Conservation (phyloP, 2,888 invertebrate species). For the Tholera decimalis region DNA sequence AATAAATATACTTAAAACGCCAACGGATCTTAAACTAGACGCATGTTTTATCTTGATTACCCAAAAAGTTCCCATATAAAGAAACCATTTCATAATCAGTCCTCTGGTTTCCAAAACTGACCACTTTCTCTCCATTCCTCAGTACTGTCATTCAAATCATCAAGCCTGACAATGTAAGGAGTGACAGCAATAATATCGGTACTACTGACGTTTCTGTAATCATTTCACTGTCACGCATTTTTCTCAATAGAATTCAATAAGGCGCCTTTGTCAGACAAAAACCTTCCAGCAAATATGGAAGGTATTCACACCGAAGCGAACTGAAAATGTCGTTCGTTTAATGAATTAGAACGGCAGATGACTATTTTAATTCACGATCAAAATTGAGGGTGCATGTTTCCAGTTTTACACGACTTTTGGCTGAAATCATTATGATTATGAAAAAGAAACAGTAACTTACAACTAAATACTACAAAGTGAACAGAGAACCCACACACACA, state of each 20-base stretch:
- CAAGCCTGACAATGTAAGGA: constrained; percentile 46
- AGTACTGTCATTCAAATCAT: constrained; percentile 47
- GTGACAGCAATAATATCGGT: constrained; percentile 60
- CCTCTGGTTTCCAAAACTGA: constrained; percentile 26
- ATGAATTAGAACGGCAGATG: too few species aligned
- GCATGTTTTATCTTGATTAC: too few species aligned
- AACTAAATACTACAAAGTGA: too few species aligned
- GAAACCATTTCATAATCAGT: constrained; percentile 25
- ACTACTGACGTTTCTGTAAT: constrained; percentile 62
- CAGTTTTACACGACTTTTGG: too few species aligned
- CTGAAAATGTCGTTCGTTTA: too few species aligned
- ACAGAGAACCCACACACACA: too few species aligned
- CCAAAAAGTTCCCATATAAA: constrained; percentile 28
- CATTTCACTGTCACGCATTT: constrained; percentile 76
- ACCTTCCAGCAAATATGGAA: constrained; percentile 70
- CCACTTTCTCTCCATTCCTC: constrained; percentile 37
- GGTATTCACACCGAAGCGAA: constrained; percentile 68
- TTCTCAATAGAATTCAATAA: constrained; percentile 86
- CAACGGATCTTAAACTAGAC: too few species aligned
- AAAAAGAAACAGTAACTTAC: too few species aligned
- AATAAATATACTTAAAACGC: too few species aligned
- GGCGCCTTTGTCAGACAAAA: constrained; percentile 80
- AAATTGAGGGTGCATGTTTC: too few species aligned
- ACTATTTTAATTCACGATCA: too few species aligned
- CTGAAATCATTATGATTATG: too few species aligned